Conservation (phyloP, 2,797 vertebrate species). For the Coilia nasus region DNA sequence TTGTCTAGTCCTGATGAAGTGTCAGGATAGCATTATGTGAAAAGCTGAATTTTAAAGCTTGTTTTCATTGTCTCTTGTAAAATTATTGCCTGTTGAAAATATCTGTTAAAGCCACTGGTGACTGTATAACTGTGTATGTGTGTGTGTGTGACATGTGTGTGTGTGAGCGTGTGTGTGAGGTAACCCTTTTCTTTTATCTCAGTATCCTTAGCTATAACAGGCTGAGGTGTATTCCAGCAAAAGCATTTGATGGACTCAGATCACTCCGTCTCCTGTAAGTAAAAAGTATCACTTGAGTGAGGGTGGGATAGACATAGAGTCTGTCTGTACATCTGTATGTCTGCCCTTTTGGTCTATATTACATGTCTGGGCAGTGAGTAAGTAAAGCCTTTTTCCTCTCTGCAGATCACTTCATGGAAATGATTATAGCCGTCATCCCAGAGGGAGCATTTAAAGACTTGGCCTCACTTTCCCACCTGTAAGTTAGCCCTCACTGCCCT, state of each 20-base stretch:
- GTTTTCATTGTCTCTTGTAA: neutral
- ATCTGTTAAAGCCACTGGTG: neutral
- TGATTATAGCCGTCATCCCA: slow-evolving; percentile 92
- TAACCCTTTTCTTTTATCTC: slow-evolving; percentile 49
- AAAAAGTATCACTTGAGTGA: slow-evolving; percentile 27
- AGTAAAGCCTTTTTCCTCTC: neutral
- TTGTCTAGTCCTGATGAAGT: neutral
- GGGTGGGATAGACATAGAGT: slow-evolving; percentile 5
- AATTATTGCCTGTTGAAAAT: neutral
- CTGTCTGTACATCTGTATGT: neutral
- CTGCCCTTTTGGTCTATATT: neutral
- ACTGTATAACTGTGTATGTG: neutral
- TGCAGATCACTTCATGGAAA: slow-evolving; percentile 95
- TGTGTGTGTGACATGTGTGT: slow-evolving; percentile 29
- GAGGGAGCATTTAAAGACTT: slow-evolving; percentile 96
- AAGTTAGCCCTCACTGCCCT: slow-evolving; percentile 66
- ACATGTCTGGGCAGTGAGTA: slow-evolving; percentile 18
- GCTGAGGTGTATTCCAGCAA: slow-evolving; percentile 89
- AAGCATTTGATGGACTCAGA: slow-evolving; percentile 91
- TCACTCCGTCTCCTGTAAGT: slow-evolving; percentile 94
- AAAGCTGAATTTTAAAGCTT: neutral
- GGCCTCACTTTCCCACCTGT: slow-evolving; percentile 93
- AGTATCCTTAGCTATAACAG: slow-evolving; percentile 99
- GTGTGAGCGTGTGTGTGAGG: slow-evolving; percentile 15
- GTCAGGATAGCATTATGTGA: neutral